Percentiles rank a stretch among this genome's conserved stretches.
Evolutionary conservation across 2,113 vertebrate species (phyloP).

Genomic region (Engraulis encrasicolus): DNA sequence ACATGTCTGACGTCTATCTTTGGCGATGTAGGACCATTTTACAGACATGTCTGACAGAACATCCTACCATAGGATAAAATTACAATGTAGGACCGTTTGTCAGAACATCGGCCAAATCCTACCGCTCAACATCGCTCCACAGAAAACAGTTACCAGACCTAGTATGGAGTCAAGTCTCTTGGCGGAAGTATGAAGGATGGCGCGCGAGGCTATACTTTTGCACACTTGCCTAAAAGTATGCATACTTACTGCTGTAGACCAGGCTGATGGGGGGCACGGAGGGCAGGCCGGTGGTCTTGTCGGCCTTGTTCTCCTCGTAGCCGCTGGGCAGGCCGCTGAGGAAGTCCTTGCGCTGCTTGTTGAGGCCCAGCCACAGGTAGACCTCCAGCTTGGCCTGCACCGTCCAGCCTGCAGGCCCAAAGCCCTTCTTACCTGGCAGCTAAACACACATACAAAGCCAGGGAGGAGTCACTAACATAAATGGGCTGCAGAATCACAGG

Average conservation of each 20-base stretch:
- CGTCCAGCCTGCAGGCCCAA: constrained; percentile 93
- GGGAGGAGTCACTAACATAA: not conserved
- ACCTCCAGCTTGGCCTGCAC: constrained; percentile 96
- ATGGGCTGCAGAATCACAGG: too few species aligned
- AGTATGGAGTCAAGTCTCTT: too few species aligned
- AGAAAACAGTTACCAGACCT: too few species aligned
- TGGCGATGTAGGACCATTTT: too few species aligned
- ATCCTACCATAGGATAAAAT: too few species aligned
- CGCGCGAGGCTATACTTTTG: too few species aligned
- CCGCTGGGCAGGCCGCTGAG: constrained; percentile 91
- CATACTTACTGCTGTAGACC: constrained; percentile 91
- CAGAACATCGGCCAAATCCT: too few species aligned
- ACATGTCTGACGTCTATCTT: too few species aligned
- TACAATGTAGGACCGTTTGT: too few species aligned
- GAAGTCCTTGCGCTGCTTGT: constrained; percentile 91
- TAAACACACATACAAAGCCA: not conserved
- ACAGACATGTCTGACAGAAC: too few species aligned
- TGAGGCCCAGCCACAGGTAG: constrained; percentile 95
- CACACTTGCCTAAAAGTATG: not conserved
- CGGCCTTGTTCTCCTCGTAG: constrained; percentile 88
- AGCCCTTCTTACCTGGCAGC: constrained; percentile 94
- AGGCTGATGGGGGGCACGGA: constrained; percentile 91
- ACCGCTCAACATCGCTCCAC: too few species aligned
- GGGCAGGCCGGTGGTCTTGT: constrained; percentile 80
- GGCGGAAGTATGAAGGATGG: too few species aligned